Evolutionary conservation across 2,797 vertebrate species (phyloP), one percentile per base, ranked within the genome.

Genomic region (Sparidentex hasta): DNA sequence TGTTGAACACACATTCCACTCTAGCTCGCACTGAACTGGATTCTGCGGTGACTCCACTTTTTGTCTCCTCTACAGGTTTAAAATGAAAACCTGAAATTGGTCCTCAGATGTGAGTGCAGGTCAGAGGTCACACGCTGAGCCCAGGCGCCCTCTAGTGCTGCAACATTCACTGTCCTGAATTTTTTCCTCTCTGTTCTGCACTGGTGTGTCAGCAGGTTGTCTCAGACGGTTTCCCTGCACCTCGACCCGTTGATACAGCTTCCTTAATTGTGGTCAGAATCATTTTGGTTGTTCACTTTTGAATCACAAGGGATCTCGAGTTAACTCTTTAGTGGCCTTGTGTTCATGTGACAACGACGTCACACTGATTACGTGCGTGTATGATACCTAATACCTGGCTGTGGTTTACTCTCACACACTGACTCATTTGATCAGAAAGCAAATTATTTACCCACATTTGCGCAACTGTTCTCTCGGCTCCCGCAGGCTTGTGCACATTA

Each of bases 391-490:
- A 7, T 16, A 38, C 21, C 41, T 62, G 13, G 5, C 27, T 41
- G 17, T 9, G 18, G 44, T 33, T 56, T 54, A 25, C 3, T 20
- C 14, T 52, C 2, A 23, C 5, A 62, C 7, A 62, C 5, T 14
- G 0, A 12, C 47, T 75, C 1, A 50, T 81, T 59, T 65, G 16
- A 69, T 65, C 48, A 50, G 38, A 65, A 81, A 58, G 25, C 17
- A 47, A 0, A 67, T 76, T 38, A 65, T 75, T 56, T 41, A 38
- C 5, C 63, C 68, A 81, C 44, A 67, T 81, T 14, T 74, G 12
- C 52, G 59, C 41, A 2, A 9, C 23, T 48, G 41, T 69, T 74
- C 82, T 71, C 29, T 65, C 76, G 51, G 58, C 23, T 64, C 52
- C 27, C 38, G 62, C 20, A 56, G 52, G 44, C 33, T 41, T 78